Base-by-base conservation (phyloP, 2,888 invertebrate genomes). In the Drosophila melanosoma region DNA sequence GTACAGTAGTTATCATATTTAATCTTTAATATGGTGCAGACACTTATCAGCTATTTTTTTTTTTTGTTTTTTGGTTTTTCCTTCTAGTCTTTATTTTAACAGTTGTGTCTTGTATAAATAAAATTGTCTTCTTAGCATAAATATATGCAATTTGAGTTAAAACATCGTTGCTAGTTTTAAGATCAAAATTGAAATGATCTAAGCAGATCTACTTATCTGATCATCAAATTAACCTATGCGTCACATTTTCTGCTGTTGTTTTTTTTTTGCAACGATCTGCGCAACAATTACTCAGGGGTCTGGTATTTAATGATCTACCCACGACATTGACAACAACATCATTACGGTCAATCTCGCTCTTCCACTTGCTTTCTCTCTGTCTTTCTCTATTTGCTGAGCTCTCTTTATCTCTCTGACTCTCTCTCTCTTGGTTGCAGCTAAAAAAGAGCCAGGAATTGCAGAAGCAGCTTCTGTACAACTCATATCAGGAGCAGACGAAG, bases 391-490 rank as follows among this genome's bases (percentile, higher is more conserved):
- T 54, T 20, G 32, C 26, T 29, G 29, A 64, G 38, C 59, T 48
- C 38, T 42, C 54, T 58, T 32, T 45, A 26, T 40, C n/a, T 48
- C 29, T 33, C 15, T 23, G n/a, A 54, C 12, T 42, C 15, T 23
- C n/a, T 61, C 20, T 59, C 15, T 36, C 29, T 36, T 49, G 52
- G 20, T 80, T 96, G 90, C 96, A 98, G 97, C 95, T 98, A 93
- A 98, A 98, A 95, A 97, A 98, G 94, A 97, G 97, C 93, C 98
- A 98, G 93, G 97, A 98, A 94, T 94, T 98, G 91, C 98, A 98
- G 93, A 98, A 98, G 92, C 97, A 98, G 94, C 96, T 97, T 91
- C 95, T 98, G 84, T 94, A 97, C 92, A 97, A 98, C 93, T 97
- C 97, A 93, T 98, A 97, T 94, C 97, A 98, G 93, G 97, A 97